Evolutionary conservation across 2,113 vertebrate genomes (phyloP).

Genomic region (Halcyon senegalensis): DNA sequence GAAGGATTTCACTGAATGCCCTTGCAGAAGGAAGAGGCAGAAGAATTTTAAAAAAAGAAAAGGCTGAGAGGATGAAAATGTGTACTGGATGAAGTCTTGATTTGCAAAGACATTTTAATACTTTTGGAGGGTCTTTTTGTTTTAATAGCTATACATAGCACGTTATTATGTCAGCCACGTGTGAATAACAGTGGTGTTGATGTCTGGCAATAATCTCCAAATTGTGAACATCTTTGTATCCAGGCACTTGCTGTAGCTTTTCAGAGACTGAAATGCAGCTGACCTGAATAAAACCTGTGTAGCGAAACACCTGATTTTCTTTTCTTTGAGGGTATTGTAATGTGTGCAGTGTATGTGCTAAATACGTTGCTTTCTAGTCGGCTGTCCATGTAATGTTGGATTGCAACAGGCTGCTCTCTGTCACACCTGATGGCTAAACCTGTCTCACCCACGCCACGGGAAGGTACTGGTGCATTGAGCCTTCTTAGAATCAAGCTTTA

Average conservation of each 20-base stretch:
- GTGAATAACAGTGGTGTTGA: not conserved
- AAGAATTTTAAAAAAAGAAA: not conserved
- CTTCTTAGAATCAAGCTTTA: constrained; percentile 61
- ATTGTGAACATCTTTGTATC: not conserved
- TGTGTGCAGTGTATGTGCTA: constrained; percentile 39
- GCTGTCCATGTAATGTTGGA: constrained; percentile 33
- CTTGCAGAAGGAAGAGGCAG: not conserved
- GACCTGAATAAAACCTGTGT: constrained; percentile 26
- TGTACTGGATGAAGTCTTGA: not conserved
- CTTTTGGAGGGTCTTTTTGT: not conserved
- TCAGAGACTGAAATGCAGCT: constrained; percentile 29
- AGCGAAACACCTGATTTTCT: constrained; percentile 13
- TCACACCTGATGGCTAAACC: constrained; percentile 54
- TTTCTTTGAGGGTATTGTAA: constrained; percentile 36
- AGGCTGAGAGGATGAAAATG: not conserved
- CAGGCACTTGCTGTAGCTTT: constrained; percentile 36
- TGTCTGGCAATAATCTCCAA: not conserved
- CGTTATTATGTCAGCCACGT: not conserved
- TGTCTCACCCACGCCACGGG: constrained; percentile 45
- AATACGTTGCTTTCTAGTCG: constrained; percentile 53
- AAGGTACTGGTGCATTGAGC: constrained; percentile 39
- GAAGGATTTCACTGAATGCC: not conserved
- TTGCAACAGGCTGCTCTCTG: constrained; percentile 46
- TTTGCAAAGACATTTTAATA: not conserved
- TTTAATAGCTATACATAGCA: not conserved